Evolutionary conservation across 2,113 vertebrate genomes (phyloP), one percentile per base, ranked within the genome.

Genomic region (Amblyornis subalaris): DNA sequence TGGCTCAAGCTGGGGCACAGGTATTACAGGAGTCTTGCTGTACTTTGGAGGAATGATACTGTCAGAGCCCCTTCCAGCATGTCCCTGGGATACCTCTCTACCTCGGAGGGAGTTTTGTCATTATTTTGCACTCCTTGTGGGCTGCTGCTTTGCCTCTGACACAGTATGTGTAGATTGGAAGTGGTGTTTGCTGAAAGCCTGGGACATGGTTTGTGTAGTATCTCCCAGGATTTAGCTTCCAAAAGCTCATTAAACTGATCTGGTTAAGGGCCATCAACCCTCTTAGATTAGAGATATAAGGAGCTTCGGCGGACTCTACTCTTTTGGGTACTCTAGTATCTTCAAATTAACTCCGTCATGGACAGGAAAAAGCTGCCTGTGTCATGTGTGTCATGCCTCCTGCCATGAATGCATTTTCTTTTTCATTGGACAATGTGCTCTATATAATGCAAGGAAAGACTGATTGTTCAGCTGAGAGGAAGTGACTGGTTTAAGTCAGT

Each of bases 201-300:
- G 70, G 62, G 70, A 70, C 29, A 8, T 48, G 40, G 57, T 3
- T 72, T 50, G 61, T 89, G 22, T 81, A 86, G 72, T 78, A 17
- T 93, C 82, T 93, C 57, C 26, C 42, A 93, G 90, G 93, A 93
- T 83, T 94, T 94, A 84, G 64, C 73, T 95, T 91, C 57, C 47
- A 86, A 90, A 95, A 96, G 92, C 95, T 96, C 70, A 76, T 97
- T 95, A 96, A 92, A 93, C 57, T 85, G 79, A 94, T 96, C 93
- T 92, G 35, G 73, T 97, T 96, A 96, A 96, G 70, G 93, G 79
- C 78, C 72, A 94, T 96, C 88, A 94, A 15, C 67, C 64, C 28
- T 88, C 55, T 83, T 95, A 80, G 88, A 85, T 94, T 77, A 96
- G 83, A 90, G 79, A 50, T 85, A 36, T 67, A 86, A 95, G 90